Percentiles rank a stretch among this genome's conserved stretches.
These are phyloP conservation scores for Eulemur albifrons DNA, from an alignment of 2,797 vertebrate species.

Conservation along the genomic window DNA sequence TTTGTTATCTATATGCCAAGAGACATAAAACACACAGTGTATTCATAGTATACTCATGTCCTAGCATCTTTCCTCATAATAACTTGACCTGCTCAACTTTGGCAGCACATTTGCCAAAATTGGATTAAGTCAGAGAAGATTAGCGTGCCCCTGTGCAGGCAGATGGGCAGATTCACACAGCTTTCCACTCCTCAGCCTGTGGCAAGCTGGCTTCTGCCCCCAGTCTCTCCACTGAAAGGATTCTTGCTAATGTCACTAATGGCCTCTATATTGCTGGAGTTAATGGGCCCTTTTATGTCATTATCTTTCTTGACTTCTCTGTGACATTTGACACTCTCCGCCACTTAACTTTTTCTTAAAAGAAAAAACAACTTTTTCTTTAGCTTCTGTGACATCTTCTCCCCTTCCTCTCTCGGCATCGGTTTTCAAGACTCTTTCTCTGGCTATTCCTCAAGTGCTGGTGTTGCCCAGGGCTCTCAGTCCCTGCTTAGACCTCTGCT, in stretches of 20 bases:
- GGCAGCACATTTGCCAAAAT: not conserved
- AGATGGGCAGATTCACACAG: not conserved
- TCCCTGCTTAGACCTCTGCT: not conserved
- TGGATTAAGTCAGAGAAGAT: not conserved
- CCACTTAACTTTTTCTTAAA: slow-evolving; percentile 58
- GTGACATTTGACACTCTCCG: slow-evolving; percentile 52
- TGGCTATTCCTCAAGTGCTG: not conserved
- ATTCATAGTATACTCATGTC: not conserved
- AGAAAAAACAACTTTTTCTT: not conserved
- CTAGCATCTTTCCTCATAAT: not conserved
- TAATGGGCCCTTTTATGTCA: slow-evolving; percentile 62
- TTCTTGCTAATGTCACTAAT: slow-evolving; percentile 52
- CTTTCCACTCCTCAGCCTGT: not conserved
- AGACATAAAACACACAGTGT: not conserved
- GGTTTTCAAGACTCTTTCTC: not conserved
- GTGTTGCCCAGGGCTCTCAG: not conserved
- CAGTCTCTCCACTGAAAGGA: not conserved
- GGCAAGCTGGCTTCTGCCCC: slow-evolving; percentile 1
- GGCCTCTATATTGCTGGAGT: slow-evolving; percentile 40
- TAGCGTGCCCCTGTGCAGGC: not conserved
- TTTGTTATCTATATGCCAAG: not conserved
- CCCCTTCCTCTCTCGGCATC: not conserved
- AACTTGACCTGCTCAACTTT: slow-evolving; percentile 43
- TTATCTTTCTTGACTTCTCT: slow-evolving; percentile 56
- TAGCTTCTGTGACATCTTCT: not conserved